phyloP scores from a whole-genome alignment of 2,888 invertebrate species.

The Cantharis rufa region DNA sequence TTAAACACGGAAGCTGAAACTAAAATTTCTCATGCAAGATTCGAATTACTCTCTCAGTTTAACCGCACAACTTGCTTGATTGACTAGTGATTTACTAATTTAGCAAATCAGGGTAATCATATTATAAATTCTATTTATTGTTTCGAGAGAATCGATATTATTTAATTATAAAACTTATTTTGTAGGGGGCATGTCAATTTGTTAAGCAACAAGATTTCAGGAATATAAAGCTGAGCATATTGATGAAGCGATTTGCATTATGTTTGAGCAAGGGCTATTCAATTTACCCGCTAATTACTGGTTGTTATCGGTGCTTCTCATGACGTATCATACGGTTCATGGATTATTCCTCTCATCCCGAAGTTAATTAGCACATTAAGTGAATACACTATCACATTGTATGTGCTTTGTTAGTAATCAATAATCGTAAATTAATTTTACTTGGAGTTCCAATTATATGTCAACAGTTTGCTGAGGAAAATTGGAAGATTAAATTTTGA shows the following conservation, averaged over 20 bases:
- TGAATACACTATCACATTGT: constrained; percentile 31
- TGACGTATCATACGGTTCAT: constrained; percentile 28
- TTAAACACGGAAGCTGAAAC: background rate
- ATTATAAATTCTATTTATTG: background rate
- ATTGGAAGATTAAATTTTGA: background rate
- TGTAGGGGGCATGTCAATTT: background rate
- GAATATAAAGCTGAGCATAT: constrained; percentile 19
- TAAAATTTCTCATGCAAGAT: background rate
- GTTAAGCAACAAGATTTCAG: constrained; percentile 2
- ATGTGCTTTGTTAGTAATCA: constrained; percentile 16
- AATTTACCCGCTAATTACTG: constrained; percentile 29
- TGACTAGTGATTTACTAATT: background rate
- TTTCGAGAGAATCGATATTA: constrained; percentile 1
- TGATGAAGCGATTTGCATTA: constrained; percentile 30
- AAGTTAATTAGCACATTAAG: constrained; percentile 31
- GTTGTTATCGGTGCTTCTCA: constrained; percentile 30
- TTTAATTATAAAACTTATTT: constrained; percentile 15
- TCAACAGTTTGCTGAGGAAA: background rate
- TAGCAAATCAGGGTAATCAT: background rate
- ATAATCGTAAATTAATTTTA: constrained; percentile 24
- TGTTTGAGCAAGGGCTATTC: constrained; percentile 29
- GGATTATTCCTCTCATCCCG: constrained; percentile 29
- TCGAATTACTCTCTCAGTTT: background rate
- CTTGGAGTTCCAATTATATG: constrained; percentile 10
- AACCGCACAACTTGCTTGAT: background rate